phyloP scores from a whole-genome alignment of 2,113 vertebrate genomes.

The Corapipo altera region DNA sequence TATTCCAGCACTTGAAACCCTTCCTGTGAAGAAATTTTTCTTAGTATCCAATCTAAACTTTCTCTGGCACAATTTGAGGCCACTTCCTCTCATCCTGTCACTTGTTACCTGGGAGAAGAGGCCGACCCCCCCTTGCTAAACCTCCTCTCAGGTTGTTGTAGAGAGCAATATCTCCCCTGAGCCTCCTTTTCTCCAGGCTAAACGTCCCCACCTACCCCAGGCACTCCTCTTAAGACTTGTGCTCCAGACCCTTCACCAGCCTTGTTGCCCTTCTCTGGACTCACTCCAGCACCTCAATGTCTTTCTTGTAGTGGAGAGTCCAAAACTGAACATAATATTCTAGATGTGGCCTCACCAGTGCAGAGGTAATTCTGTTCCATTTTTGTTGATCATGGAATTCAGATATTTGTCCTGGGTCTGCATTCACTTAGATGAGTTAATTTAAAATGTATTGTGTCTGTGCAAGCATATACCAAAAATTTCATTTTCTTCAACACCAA shows the following conservation, averaged over 20 bases:
- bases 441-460: background rate
- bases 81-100: background rate
- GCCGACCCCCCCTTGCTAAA: accelerated
- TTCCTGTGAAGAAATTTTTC: background rate
- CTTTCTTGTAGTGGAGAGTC: background rate
- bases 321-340: background rate
- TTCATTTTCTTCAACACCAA: background rate
- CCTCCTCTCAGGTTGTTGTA: background rate
- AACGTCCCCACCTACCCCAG: background rate
- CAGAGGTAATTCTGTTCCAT: background rate
- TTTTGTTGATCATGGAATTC: background rate
- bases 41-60: background rate
- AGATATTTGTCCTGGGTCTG: background rate
- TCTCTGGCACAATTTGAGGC: background rate
- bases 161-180: too few species aligned
- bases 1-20: background rate
- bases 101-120: background rate
- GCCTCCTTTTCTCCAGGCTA: background rate
- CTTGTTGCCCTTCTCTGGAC: background rate
- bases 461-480: background rate
- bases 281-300: background rate
- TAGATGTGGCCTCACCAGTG: background rate
- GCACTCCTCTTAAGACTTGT: background rate
- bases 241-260: background rate
- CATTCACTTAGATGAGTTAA: background rate